Percentiles rank a stretch among this genome's conserved stretches.
Evolutionary conservation across 2,797 vertebrate species (phyloP).

Genomic region (Arctocebus calabarensis): DNA sequence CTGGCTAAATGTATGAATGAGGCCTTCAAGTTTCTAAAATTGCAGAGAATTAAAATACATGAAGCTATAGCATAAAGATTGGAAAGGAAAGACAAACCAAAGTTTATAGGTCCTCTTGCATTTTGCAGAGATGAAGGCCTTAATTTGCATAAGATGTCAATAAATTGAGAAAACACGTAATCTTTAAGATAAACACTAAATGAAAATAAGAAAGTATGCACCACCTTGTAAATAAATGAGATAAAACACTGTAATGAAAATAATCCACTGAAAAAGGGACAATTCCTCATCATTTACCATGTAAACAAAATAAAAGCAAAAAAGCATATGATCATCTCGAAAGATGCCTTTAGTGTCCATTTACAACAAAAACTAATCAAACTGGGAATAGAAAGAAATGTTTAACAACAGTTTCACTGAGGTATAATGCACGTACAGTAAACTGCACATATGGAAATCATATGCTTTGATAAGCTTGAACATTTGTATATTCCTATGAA

Average conservation of each 20-base stretch:
- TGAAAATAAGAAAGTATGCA: not conserved
- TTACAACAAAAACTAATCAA: not conserved
- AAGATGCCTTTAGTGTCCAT: not conserved
- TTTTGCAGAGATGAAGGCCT: not conserved
- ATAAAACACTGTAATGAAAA: constrained; percentile 17
- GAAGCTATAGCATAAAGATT: not conserved
- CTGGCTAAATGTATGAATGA: not conserved
- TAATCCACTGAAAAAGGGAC: not conserved
- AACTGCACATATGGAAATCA: not conserved
- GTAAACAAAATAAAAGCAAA: not conserved
- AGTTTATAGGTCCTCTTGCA: not conserved
- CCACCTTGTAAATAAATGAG: not conserved
- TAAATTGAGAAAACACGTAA: not conserved
- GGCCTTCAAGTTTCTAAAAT: not conserved
- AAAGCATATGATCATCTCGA: not conserved
- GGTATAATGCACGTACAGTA: not conserved
- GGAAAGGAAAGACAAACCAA: not conserved
- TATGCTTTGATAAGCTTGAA: not conserved
- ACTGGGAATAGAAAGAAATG: not conserved
- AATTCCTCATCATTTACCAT: not conserved
- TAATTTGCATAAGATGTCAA: not conserved
- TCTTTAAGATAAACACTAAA: not conserved
- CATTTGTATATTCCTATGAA: not conserved
- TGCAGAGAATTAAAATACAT: not conserved
- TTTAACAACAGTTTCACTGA: not conserved